Percentiles rank a stretch among this genome's conserved stretches.
phyloP scores from a whole-genome alignment of 1,140 invertebrate genomes.

The Aplysia californica region DNA sequence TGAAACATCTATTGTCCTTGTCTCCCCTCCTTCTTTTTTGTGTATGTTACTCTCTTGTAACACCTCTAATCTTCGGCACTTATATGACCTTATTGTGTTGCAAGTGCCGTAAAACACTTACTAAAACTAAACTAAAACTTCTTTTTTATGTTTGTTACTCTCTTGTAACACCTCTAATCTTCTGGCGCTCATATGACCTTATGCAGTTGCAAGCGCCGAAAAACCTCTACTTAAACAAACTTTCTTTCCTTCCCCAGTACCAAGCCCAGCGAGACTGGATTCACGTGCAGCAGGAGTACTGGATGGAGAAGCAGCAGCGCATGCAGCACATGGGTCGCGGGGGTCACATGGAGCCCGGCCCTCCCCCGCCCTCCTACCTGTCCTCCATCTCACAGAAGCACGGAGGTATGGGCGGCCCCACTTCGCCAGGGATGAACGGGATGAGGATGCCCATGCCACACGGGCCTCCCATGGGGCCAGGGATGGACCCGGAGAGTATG shows the following conservation, averaged over 20 bases:
- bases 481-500: conserved; percentile 28
- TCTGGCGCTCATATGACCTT: too few species aligned
- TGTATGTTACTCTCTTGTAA: too few species aligned
- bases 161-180: too few species aligned
- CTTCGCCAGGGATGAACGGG: conserved; percentile 18
- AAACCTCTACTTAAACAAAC: too few species aligned
- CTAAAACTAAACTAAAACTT: too few species aligned
- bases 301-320: conserved; percentile 64
- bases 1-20: too few species aligned
- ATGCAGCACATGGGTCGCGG: conserved; percentile 41
- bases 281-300: conserved; percentile 78
- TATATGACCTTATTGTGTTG: too few species aligned
- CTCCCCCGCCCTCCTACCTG: conserved; percentile 62
- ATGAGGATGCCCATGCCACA: conserved; percentile 30
- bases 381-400: conserved; percentile 60
- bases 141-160: too few species aligned
- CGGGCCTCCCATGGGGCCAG: conserved; percentile 16
- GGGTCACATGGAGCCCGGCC: conserved; percentile 34
- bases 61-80: too few species aligned
- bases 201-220: too few species aligned
- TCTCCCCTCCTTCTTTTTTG: too few species aligned
- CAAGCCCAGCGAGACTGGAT: conserved; percentile 77
- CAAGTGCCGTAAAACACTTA: too few species aligned
- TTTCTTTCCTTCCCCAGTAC: conserved; percentile 38
- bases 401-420: conserved; percentile 32